Conservation (phyloP, 2,797 vertebrate species). For the Eupleurogrammus muticus region DNA sequence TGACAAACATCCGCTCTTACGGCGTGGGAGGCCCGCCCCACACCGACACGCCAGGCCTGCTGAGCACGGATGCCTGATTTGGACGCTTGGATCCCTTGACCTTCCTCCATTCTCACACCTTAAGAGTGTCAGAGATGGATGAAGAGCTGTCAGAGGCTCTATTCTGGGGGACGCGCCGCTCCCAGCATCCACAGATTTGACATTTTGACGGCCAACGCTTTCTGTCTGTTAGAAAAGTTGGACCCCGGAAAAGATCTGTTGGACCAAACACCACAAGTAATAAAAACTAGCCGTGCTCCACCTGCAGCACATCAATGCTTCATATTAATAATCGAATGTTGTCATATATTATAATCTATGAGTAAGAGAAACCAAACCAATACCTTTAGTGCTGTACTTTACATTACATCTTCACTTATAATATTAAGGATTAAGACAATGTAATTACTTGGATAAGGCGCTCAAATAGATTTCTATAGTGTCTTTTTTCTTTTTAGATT, state of each 20-base stretch:
- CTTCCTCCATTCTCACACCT: conserved; percentile 42
- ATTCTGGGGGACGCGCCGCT: conserved; percentile 34
- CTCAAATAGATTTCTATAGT: too few species aligned
- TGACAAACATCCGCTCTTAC: conserved; percentile 28
- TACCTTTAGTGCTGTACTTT: too few species aligned
- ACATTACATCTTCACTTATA: too few species aligned
- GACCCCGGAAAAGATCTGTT: not conserved
- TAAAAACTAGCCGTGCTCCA: not conserved
- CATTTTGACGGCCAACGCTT: conserved; percentile 29
- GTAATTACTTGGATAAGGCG: too few species aligned
- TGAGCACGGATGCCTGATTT: conserved; percentile 21
- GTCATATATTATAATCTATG: too few species aligned
- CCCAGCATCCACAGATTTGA: conserved; percentile 29
- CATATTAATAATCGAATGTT: too few species aligned
- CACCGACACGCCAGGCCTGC: conserved; percentile 19
- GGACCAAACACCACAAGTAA: not conserved
- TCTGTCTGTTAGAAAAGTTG: conserved; percentile 6
- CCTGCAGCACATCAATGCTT: too few species aligned
- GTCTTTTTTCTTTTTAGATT: too few species aligned
- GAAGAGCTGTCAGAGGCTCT: conserved; percentile 52
- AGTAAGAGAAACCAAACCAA: too few species aligned
- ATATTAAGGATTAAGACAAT: too few species aligned
- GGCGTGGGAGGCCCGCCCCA: conserved; percentile 21
- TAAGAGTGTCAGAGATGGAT: conserved; percentile 47
- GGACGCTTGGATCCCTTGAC: conserved; percentile 50